Evolutionary conservation across 64 coral and sea anemone genomes (phyloP).

Genomic region (Cladopsammia gracilis): DNA sequence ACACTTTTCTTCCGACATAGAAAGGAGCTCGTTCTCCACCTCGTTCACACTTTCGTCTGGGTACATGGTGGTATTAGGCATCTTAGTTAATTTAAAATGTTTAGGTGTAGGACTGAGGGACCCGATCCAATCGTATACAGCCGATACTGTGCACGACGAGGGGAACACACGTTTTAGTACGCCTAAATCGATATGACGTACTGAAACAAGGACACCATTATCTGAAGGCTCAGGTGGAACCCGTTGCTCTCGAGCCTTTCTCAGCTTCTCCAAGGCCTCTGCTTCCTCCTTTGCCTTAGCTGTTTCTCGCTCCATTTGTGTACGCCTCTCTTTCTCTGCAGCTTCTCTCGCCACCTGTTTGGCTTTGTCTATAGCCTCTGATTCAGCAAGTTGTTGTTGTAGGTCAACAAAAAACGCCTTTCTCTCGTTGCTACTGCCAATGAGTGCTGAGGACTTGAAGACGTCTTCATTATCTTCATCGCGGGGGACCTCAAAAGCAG

Average conservation of each 20-base stretch:
- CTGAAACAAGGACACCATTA: not conserved
- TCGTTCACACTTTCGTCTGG: not conserved
- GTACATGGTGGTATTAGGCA: not conserved
- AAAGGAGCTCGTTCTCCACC: not conserved
- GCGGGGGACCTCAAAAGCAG: not conserved
- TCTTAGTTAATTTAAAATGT: not conserved
- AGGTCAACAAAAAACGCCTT: not conserved
- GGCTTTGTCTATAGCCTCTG: not conserved
- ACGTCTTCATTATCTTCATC: not conserved
- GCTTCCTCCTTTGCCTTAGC: not conserved
- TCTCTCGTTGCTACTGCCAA: not conserved
- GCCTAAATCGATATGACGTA: not conserved
- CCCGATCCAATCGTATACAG: conserved; percentile 4
- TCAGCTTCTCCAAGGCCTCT: not conserved
- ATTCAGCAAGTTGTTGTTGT: not conserved
- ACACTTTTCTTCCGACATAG: not conserved
- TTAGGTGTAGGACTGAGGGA: not conserved
- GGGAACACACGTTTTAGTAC: not conserved
- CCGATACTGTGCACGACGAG: not conserved
- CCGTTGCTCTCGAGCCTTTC: too few species aligned
- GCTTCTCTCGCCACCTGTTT: not conserved
- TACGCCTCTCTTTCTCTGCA: not conserved
- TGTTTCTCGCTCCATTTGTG: not conserved
- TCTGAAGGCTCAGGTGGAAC: not conserved
- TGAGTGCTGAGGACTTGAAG: not conserved